Evolutionary conservation across 2,888 invertebrate species (phyloP).

Genomic region (Tipula helvola): DNA sequence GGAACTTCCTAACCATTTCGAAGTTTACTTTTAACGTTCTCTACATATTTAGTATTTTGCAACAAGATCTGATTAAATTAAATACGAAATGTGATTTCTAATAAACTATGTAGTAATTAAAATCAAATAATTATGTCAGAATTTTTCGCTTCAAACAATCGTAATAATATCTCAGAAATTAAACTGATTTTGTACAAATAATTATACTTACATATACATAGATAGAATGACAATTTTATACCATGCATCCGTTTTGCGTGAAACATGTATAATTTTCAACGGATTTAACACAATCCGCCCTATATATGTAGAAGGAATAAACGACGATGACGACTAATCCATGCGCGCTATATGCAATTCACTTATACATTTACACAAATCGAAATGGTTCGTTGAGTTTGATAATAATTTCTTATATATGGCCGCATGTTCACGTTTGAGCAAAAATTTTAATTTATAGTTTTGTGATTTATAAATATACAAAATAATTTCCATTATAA

Average conservation of each 20-base stretch:
- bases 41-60: too few relatives aligned
- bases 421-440: not conserved
- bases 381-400: not conserved
- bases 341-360: not conserved
- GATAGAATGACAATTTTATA: too few relatives aligned
- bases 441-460: not conserved
- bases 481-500: not conserved
- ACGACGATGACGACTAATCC: not conserved
- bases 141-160: too few relatives aligned
- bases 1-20: too few relatives aligned
- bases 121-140: too few relatives aligned
- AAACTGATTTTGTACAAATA: too few relatives aligned
- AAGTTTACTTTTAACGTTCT: too few relatives aligned
- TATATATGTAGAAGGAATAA: not conserved
- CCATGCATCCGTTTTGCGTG: not conserved
- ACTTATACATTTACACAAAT: not conserved
- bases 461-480: not conserved
- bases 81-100: too few relatives aligned
- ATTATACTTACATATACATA: too few relatives aligned
- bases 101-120: too few relatives aligned
- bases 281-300: not conserved
- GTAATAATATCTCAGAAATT: too few relatives aligned
- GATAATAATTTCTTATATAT: not conserved
- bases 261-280: not conserved
- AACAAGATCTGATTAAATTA: too few relatives aligned